Percentiles rank a stretch among this genome's conserved stretches.
Evolutionary conservation across 2,113 vertebrate genomes (phyloP).

Genomic region (Henicopernis longicauda): DNA sequence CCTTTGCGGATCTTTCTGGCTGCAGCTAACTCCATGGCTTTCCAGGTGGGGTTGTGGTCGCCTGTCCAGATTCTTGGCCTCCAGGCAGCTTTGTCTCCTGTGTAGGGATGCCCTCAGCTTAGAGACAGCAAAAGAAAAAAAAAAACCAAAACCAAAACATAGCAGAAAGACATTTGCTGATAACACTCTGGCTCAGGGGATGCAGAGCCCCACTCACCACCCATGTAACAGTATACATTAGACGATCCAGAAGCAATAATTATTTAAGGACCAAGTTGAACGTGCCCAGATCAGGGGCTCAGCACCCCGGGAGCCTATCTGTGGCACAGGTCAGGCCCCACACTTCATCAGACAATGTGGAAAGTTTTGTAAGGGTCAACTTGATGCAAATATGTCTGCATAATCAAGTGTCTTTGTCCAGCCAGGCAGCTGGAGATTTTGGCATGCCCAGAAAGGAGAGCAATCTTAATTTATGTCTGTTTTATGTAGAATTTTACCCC

Average conservation of each 20-base stretch:
- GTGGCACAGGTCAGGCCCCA: background rate
- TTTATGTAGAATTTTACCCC: background rate
- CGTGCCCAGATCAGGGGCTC: background rate
- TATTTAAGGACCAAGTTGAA: background rate
- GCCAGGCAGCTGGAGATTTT: background rate
- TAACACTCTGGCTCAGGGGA: background rate
- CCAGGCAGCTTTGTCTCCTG: background rate
- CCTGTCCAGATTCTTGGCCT: background rate
- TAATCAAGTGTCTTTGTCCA: background rate
- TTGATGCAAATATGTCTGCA: background rate
- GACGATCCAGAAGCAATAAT: background rate
- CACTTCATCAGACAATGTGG: background rate
- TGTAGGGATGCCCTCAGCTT: background rate
- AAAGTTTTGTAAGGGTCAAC: background rate
- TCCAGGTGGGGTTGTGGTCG: slow-evolving; percentile 69
- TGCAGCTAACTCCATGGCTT: slow-evolving; percentile 83
- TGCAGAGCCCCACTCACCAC: background rate
- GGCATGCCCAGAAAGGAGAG: background rate
- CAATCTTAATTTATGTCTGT: background rate
- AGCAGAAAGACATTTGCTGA: background rate
- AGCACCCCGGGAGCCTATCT: background rate
- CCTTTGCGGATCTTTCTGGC: slow-evolving; percentile 81
- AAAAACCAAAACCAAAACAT: background rate
- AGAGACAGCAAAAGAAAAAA: background rate
- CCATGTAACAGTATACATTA: fast-evolving